Evolutionary conservation across 92 coral and sea anemone genomes (phyloP), one percentile per base, ranked within the genome.

Genomic region (Virgularia gustaviana): DNA sequence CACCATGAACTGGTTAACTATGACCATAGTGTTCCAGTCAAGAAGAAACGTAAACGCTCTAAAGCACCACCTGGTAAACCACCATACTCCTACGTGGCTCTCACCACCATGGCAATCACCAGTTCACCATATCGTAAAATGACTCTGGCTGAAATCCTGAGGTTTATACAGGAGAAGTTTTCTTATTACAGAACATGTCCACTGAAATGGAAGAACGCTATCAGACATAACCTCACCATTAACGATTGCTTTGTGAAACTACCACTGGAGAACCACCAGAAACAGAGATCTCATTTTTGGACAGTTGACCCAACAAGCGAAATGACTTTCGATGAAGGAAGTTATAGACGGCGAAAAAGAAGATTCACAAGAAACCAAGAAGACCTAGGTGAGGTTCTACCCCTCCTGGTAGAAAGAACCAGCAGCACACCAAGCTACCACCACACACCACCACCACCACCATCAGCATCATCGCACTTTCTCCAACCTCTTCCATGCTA

Each of bases 211-310:
- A 83, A 81, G 79, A 92, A 89, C 83, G 83, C 92, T 13, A 92
- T 92, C 49, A 73, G 98, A 37, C 98, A 92, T 75, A 92, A 92
- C 70, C 90, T 92, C 8, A 83, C 94, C 10, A 74, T 92, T 38
- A 92, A 92, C 63, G 98, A 92, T 71, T 92, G 98, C 47, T 92
- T 92, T 64, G 77, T 84, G 62, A 92, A 92, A 72, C 83, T 96
- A 2, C 79, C 75, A 63, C 81, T 25, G 79, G 88, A 0, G 25
- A 43, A 0, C n/a, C n/a, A n/a, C n/a, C n/a, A n/a, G 87, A 80
- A 71, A 83, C 89, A 4, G 75, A 92, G 85, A 55, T 92, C 90
- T 0, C 96, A 92, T 28, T 74, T 78, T n/a, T 92, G 98, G 98
- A 79, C 87, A n/a, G 78, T 92, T 9, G 92, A 92, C 65, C 87